Percentiles rank a stretch among this genome's conserved stretches.
phyloP scores from a whole-genome alignment of 2,888 invertebrate species.

The Lochmaea capreae region DNA sequence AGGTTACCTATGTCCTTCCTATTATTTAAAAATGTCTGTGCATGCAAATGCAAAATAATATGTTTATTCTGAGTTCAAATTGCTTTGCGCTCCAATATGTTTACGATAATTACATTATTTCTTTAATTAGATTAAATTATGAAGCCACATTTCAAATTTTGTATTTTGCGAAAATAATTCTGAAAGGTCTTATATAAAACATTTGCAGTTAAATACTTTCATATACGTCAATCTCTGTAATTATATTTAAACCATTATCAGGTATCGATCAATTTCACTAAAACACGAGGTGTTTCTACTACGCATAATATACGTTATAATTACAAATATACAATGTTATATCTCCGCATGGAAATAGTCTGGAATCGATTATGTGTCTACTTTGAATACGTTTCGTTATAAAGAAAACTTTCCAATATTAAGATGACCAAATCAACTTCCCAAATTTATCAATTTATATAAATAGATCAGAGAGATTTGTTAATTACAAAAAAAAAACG shows the following conservation, averaged over 20 bases:
- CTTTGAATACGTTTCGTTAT: background rate
- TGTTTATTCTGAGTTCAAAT: too few species aligned
- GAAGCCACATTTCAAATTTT: background rate
- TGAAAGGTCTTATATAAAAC: background rate
- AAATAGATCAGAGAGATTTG: too few species aligned
- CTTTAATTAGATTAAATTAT: background rate
- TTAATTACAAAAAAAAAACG: too few species aligned
- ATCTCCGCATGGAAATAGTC: background rate
- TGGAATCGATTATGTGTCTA: background rate
- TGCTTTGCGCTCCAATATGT: background rate
- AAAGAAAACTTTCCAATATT: too few species aligned
- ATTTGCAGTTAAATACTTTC: constrained; percentile 4
- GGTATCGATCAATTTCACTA: background rate
- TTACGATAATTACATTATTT: background rate
- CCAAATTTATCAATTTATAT: too few species aligned
- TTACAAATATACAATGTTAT: background rate
- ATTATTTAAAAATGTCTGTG: too few species aligned
- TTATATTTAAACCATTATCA: constrained; percentile 4
- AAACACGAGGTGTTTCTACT: constrained; percentile 1
- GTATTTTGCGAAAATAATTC: background rate
- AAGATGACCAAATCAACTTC: too few species aligned
- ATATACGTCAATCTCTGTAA: background rate
- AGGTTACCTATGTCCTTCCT: too few species aligned
- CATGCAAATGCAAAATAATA: too few species aligned
- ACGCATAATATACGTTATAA: background rate